Base-by-base conservation (phyloP, 2,113 vertebrate species). In the Zapornia atra region DNA sequence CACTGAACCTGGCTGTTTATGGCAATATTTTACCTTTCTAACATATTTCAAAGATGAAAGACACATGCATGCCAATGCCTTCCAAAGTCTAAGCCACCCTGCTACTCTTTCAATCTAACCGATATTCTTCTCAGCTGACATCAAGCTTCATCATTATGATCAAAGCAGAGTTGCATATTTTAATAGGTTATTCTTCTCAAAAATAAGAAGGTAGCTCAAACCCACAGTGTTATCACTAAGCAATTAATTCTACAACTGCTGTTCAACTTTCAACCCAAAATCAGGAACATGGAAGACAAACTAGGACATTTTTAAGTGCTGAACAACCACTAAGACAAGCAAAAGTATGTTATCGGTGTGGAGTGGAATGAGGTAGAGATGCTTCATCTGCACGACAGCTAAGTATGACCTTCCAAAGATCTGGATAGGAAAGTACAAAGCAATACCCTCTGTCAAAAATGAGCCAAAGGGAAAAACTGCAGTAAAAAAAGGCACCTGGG, bases 11-110 rank as follows among this genome's bases (percentile, higher is more conserved):
- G 59, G 18, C 40, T 68, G 19, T 64, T 70, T 15, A 48, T 21
- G 53, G 22, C 2, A 4, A 6, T 4, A 22, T 42, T 72, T 60
- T 13, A 75, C n/a, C 40, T 71, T 87, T 61, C 50, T 60, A 69
- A 71, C 3, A 2, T 7, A 38, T 33, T 53, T 69, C n/a, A 77
- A 50, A 54, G 46, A 82, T 16, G 3, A 81, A 63, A 42, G 21
- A 59, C 6, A 11, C 0, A 1, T 26, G 40, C 33, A 79, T 3
- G 7, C 2, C 61, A 40, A 18, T 1, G 5, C 28, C 29, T 42
- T 38, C 70, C 33, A 69, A 68, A 29, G 33, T 60, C 38, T 82
- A 56, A 56, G 57, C 9, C 48, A 34, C 53, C 38, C n/a, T 40
- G 28, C 28, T 19, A 60, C 38, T 33, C 46, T 29, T 28, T 20